A percentile compares a stretch with the other conserved stretches of the same genome.
phyloP scores from a whole-genome alignment of 2,113 vertebrate genomes.

The Carollia perspicillata region DNA sequence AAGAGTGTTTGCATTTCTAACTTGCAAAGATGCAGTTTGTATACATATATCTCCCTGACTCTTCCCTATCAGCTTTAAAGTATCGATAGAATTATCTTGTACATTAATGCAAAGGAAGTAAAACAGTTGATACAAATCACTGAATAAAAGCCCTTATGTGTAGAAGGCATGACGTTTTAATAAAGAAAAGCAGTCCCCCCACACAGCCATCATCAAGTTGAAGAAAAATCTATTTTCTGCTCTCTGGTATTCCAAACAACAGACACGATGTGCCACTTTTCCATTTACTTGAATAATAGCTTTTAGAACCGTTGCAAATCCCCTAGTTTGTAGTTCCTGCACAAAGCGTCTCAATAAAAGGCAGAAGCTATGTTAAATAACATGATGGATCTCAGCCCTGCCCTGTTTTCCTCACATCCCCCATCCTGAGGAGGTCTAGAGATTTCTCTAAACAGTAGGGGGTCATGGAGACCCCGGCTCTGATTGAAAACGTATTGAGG shows the following conservation, averaged over 20 bases:
- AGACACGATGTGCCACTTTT: slow-evolving; percentile 42
- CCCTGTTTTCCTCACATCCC: neutral
- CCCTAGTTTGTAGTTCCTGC: slow-evolving; percentile 65
- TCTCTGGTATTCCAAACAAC: slow-evolving; percentile 38
- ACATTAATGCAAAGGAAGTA: slow-evolving; percentile 51
- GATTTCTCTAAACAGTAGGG: slow-evolving; percentile 65
- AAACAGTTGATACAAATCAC: slow-evolving; percentile 27
- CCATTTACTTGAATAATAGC: slow-evolving; percentile 67
- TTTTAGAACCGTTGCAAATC: slow-evolving; percentile 68
- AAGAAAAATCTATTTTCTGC: slow-evolving; percentile 37
- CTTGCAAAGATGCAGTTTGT: neutral
- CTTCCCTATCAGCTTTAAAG: slow-evolving; percentile 41
- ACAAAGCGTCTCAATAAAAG: slow-evolving; percentile 51
- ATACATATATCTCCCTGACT: neutral
- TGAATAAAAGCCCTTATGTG: slow-evolving; percentile 45
- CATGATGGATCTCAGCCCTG: slow-evolving; percentile 40
- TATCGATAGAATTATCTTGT: slow-evolving; percentile 29
- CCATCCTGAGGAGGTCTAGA: neutral
- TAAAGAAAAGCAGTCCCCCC: neutral
- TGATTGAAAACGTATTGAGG: slow-evolving; percentile 69
- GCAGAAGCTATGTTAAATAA: slow-evolving; percentile 50
- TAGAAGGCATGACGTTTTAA: slow-evolving; percentile 8
- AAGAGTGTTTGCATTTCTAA: neutral
- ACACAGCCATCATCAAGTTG: slow-evolving; percentile 9
- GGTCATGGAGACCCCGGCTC: slow-evolving; percentile 53